Evolutionary conservation across 2,888 invertebrate genomes (phyloP).

Genomic region (Pinctada fucata): DNA sequence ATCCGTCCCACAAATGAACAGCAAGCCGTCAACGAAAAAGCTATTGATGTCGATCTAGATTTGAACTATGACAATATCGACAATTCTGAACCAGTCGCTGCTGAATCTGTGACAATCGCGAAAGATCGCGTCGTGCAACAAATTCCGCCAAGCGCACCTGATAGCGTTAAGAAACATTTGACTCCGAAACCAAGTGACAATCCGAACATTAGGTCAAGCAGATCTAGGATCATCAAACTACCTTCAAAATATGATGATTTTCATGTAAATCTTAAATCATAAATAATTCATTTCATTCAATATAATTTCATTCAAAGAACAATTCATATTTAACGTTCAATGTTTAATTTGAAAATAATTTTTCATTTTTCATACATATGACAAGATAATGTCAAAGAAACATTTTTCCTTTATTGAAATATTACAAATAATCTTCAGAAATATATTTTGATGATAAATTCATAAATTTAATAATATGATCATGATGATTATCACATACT

Average conservation of each 20-base stretch:
- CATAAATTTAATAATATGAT: no score
- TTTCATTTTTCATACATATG: no score
- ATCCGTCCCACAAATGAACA: slow-evolving; percentile 5
- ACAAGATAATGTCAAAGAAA: no score
- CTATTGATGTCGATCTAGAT: background rate
- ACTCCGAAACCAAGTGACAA: background rate
- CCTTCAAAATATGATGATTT: background rate
- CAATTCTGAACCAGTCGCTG: background rate
- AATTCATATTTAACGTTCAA: no score
- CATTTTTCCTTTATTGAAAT: no score
- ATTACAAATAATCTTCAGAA: no score
- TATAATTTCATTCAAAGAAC: no score
- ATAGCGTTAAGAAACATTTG: background rate
- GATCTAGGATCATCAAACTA: background rate
- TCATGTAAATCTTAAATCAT: background rate
- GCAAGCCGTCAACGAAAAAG: background rate
- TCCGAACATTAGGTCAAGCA: background rate
- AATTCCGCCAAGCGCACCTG: background rate
- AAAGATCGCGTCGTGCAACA: background rate
- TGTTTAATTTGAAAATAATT: no score
- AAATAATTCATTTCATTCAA: no score
- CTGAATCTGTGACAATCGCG: background rate
- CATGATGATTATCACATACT: no score
- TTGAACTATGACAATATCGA: slow-evolving; percentile 5
- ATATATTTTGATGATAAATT: no score